Evolutionary conservation across 2,113 vertebrate species (phyloP).

Genomic region (Phalacrocorax aristotelis): DNA sequence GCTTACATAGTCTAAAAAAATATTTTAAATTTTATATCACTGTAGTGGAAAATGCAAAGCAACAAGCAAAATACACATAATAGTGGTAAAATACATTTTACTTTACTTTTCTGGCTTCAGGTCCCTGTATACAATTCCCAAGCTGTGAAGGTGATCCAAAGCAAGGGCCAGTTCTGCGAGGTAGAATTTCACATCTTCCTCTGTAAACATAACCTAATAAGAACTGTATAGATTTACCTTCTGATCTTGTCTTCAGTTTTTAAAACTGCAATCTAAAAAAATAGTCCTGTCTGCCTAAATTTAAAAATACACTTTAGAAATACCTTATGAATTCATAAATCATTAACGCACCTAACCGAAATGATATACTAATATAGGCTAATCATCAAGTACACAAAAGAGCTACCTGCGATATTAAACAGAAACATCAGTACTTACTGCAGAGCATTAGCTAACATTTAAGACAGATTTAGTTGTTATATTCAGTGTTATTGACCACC

Average conservation of each 20-base stretch:
- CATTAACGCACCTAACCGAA: neutral
- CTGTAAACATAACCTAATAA: constrained; percentile 99
- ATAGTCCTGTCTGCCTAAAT: neutral
- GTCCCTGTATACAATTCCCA: constrained; percentile 99
- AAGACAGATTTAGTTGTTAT: neutral
- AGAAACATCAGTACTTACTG: neutral
- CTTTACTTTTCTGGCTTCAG: constrained; percentile 99
- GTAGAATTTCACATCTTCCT: constrained; percentile 99
- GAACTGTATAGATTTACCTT: constrained; percentile 96
- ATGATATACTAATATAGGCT: neutral
- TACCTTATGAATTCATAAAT: neutral
- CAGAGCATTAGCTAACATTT: neutral
- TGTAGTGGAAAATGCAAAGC: neutral
- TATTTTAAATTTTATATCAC: neutral
- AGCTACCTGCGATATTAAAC: neutral
- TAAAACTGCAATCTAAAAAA: constrained; percentile 58
- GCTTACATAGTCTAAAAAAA: neutral
- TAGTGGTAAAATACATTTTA: constrained; percentile 73
- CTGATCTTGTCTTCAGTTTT: constrained; percentile 78
- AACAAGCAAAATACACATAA: constrained; percentile 50
- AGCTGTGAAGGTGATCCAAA: constrained; percentile 96
- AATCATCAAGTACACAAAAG: neutral
- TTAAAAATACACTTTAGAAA: neutral
- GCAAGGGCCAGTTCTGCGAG: constrained; percentile 98
- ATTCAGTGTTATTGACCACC: neutral